These are phyloP conservation scores for Murina feae DNA, from an alignment of 2,113 vertebrate species.

Conservation along the genomic window DNA sequence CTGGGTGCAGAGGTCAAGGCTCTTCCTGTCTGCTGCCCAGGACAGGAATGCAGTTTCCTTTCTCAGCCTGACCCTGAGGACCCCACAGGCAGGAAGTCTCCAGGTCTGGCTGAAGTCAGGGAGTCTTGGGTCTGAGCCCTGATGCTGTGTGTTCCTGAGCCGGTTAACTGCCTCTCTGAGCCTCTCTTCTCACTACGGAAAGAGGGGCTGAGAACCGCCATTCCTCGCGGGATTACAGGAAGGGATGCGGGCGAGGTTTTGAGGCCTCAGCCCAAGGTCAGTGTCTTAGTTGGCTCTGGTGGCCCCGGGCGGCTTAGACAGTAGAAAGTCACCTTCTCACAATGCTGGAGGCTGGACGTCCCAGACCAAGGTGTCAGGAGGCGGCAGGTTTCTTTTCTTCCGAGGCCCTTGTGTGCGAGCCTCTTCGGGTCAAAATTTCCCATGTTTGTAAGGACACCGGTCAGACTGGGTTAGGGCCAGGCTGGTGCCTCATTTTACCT, in stretches of 20 bases:
- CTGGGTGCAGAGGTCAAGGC: neutral
- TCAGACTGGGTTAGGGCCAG: neutral
- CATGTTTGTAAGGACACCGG: neutral
- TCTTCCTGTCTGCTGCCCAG: neutral
- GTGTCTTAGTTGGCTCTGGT: neutral
- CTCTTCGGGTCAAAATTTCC: neutral
- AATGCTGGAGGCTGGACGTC: neutral
- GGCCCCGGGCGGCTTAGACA: neutral
- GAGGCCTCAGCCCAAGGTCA: neutral
- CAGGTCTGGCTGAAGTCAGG: neutral
- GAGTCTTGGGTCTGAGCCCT: neutral
- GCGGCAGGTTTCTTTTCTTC: neutral
- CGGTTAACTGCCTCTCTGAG: neutral
- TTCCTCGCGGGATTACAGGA: neutral
- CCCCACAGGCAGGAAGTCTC: neutral
- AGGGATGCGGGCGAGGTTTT: accelerated
- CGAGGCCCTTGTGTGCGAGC: no score
- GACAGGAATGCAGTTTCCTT: neutral
- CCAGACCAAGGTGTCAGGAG: no score
- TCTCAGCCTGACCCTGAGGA: neutral
- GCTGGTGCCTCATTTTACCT: neutral
- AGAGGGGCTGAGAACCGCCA: neutral
- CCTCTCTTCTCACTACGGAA: neutral
- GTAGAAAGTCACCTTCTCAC: neutral
- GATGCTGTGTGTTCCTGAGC: neutral